These are phyloP conservation scores for Sebastes ruberrimus DNA, from an alignment of 2,797 vertebrate genomes.

Conservation along the genomic window DNA sequence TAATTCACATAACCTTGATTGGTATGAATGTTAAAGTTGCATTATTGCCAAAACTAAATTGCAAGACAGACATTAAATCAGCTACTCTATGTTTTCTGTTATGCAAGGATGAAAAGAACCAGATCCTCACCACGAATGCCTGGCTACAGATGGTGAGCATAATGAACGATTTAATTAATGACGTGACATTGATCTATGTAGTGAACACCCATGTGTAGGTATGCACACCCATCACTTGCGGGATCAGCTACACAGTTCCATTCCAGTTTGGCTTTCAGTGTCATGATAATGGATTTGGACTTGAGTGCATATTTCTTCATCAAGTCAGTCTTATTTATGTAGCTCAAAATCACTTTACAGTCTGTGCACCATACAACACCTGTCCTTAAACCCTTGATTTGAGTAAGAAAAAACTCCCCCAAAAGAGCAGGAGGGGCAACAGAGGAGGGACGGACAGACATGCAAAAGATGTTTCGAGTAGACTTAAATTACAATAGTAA, in stretches of 20 bases:
- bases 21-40: background rate
- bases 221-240: background rate
- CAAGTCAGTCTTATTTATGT: too few relatives aligned
- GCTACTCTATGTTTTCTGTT: conserved; percentile 30
- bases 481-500: background rate
- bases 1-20: background rate
- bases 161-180: conserved; percentile 4
- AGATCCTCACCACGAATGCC: conserved; percentile 84
- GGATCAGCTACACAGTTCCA: background rate
- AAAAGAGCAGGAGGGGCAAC: background rate
- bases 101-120: conserved; percentile 86
- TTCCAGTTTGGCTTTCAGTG: background rate
- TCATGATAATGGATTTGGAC: background rate
- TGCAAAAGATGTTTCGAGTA: background rate
- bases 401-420: background rate
- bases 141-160: conserved; percentile 87
- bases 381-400: too few relatives aligned
- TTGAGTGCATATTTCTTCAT: background rate
- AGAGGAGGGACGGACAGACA: background rate
- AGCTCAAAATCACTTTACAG: background rate
- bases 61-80: background rate
- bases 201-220: conserved; percentile 3
- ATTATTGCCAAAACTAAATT: background rate
- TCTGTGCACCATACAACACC: too few relatives aligned
- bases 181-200: conserved; percentile 27